Evolutionary conservation across 2,888 invertebrate species (phyloP).

Genomic region (Enchytraeus crypticus): DNA sequence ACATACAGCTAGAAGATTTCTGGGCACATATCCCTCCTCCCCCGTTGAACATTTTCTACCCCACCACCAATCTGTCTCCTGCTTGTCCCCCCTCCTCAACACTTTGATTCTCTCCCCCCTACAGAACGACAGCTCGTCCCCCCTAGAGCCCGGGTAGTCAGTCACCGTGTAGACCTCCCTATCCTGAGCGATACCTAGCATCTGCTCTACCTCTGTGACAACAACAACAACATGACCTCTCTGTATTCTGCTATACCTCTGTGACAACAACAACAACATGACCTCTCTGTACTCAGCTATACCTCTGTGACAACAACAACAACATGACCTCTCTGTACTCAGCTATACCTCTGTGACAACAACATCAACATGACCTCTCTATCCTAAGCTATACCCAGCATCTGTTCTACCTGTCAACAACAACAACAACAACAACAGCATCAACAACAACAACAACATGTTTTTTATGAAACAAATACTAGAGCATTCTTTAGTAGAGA

Average conservation of each 20-base stretch:
- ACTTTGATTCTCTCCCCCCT: constrained; percentile 3
- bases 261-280: background rate
- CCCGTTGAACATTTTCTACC: too few species aligned
- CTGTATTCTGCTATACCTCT: background rate
- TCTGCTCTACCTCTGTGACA: constrained; percentile 1
- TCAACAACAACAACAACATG: too few species aligned
- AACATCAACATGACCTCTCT: too few species aligned
- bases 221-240: background rate
- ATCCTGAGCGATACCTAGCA: constrained; percentile 2
- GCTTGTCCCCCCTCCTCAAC: constrained; percentile 7
- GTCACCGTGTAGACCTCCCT: constrained; percentile 1
- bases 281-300: background rate
- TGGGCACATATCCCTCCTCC: too few species aligned
- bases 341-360: too few species aligned
- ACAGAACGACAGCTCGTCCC: constrained; percentile 1
- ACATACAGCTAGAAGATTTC: too few species aligned
- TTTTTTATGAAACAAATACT: too few species aligned
- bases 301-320: background rate
- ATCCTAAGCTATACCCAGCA: too few species aligned
- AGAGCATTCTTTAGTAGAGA: too few species aligned
- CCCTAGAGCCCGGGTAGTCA: background rate
- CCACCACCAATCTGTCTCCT: constrained; percentile 11
- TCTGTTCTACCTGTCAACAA: too few species aligned
- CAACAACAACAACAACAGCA: too few species aligned
- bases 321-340: too few species aligned